A percentile compares a stretch with the other conserved stretches of the same genome.
phyloP scores from a whole-genome alignment of 2,113 vertebrate genomes.

The Tenebrosternarchus preto region DNA sequence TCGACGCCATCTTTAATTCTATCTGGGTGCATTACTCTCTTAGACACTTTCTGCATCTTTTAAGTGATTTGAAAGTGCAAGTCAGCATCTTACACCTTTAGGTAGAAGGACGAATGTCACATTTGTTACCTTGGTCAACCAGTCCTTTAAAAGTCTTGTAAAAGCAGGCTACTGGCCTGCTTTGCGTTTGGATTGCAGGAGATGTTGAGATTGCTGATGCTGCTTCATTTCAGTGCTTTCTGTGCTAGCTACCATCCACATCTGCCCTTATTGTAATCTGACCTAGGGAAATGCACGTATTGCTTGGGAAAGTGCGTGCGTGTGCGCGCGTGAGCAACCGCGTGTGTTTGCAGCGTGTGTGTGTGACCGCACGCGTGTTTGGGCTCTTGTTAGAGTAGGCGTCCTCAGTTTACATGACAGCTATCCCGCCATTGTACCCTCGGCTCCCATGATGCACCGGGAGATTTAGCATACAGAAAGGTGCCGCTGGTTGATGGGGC shows the following conservation, averaged over 20 bases:
- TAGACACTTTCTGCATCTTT: background rate
- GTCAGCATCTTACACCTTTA: background rate
- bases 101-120: background rate
- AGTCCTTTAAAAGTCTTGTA: too few species aligned
- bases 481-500: slow-evolving; percentile 16
- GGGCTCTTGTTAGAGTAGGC: too few species aligned
- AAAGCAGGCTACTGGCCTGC: too few species aligned
- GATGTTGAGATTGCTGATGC: too few species aligned
- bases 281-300: slow-evolving; percentile 52
- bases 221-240: slow-evolving; percentile 53
- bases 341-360: slow-evolving; percentile 11
- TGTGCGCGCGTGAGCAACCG: background rate
- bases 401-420: slow-evolving; percentile 41
- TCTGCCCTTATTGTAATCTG: slow-evolving; percentile 47
- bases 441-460: slow-evolving; percentile 25
- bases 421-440: slow-evolving; percentile 37
- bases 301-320: slow-evolving; percentile 32
- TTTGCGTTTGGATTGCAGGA: too few species aligned
- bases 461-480: slow-evolving; percentile 43
- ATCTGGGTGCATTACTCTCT: slow-evolving; percentile 70
- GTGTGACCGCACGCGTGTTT: too few species aligned
- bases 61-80: slow-evolving; percentile 29
- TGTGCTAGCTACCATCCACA: slow-evolving; percentile 39
- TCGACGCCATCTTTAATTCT: slow-evolving; percentile 79
- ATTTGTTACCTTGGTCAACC: too few species aligned